Base-by-base conservation (phyloP, 2,888 invertebrate genomes). In the Branchipolynoe longqiensis region DNA sequence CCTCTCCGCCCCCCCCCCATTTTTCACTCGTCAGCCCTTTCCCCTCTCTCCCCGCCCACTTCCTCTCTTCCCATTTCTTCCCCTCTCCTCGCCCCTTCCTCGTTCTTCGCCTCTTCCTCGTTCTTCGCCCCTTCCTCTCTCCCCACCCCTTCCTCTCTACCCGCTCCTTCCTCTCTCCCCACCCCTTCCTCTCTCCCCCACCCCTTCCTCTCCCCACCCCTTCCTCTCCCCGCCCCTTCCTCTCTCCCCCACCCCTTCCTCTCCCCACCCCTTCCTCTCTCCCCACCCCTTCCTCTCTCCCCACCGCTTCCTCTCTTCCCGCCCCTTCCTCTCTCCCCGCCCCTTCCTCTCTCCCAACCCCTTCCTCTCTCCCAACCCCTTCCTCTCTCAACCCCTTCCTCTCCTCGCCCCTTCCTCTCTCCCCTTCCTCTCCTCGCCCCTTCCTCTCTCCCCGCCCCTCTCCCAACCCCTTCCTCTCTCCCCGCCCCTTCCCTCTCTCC, bases 361-460 rank as follows among this genome's bases (percentile, higher is more conserved):
- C 14, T 1, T 4, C 14, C 3, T 62, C 2, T 31, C 31, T 2
- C 62, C 25, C 25, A 18, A 12, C 31, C 18, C 2, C n/a, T 48
- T 62, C 25, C 2, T 62, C 2, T 62, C 62, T 62, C 48, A 48
- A 48, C 58, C n/a, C n/a, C 25, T n/a, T 25, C 58, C 25, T 4
- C 25, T n/a, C n/a, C 58, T 58, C 58, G n/a, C 4, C 25, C 58
- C 58, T 25, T 58, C n/a, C n/a, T n/a, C 58, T 4, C 8, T 18
- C 8, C n/a, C 58, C 58, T 58, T 18, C 58, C n/a, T 8, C n/a
- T 58, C 4, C 25, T 25, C n/a, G n/a, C 58, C 58, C n/a, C n/a
- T 58, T n/a, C 58, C 58, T 58, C 14, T 58, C n/a, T n/a, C 58
- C 25, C 58, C 58, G n/a, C 25, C 58, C 58, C 58, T 58, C 58